These are phyloP conservation scores for Pipistrellus pygmaeus DNA, from an alignment of 2,797 vertebrate genomes.

Conservation along the genomic window DNA sequence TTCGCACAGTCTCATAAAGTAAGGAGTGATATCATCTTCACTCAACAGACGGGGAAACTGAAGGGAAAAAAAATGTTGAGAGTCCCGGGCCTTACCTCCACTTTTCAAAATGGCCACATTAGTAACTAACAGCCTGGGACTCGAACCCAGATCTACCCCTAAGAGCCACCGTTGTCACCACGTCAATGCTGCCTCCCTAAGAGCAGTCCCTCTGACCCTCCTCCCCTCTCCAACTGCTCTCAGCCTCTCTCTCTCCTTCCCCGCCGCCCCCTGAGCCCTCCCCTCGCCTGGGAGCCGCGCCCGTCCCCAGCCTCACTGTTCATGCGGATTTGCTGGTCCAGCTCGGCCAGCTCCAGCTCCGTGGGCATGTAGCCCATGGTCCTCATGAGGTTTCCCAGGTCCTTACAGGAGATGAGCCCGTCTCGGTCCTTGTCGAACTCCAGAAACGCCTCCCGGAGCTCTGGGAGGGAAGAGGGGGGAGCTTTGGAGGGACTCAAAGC, in stretches of 20 bases:
- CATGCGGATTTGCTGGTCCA: constrained; percentile 86
- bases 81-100: background rate
- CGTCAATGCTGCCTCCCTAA: background rate
- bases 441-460: constrained; percentile 84
- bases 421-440: constrained; percentile 88
- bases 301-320: constrained; percentile 67
- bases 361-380: constrained; percentile 89
- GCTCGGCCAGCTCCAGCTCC: constrained; percentile 86
- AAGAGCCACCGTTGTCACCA: background rate
- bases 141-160: background rate
- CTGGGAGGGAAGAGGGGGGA: constrained; percentile 68
- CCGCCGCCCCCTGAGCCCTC: background rate
- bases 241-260: background rate
- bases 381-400: constrained; percentile 87
- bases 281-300: background rate
- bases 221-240: background rate
- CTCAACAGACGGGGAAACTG: background rate
- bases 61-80: background rate
- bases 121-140: background rate
- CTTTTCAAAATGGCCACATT: background rate
- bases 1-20: background rate
- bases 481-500: background rate
- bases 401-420: constrained; percentile 87
- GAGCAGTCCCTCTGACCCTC: no score
- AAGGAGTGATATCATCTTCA: background rate